A percentile compares a stretch with the other conserved stretches of the same genome.
These are phyloP conservation scores for Micropoecilia bifurca DNA, from an alignment of 2,797 vertebrate species.

Conservation along the genomic window DNA sequence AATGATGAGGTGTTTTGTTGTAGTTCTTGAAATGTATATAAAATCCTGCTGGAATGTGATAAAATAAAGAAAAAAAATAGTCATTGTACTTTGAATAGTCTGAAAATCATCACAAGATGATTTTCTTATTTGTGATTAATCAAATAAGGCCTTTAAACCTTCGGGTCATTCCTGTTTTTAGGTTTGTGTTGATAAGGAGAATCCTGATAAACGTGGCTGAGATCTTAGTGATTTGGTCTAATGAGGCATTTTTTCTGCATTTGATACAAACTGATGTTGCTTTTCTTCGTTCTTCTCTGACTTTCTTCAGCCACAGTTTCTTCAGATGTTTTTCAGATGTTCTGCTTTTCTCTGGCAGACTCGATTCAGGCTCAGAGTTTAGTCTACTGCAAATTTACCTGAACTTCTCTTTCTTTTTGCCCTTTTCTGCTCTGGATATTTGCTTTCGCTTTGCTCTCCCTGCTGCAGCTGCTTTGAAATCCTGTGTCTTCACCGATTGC, in stretches of 20 bases:
- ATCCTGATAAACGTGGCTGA: no score
- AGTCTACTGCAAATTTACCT: not conserved
- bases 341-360: not conserved
- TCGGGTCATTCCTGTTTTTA: not conserved
- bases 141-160: not conserved
- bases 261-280: not conserved
- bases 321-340: not conserved
- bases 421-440: not conserved
- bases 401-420: not conserved
- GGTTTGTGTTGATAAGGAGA: not conserved
- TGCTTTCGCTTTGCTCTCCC: not conserved
- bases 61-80: not conserved
- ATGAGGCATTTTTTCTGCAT: not conserved
- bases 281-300: not conserved
- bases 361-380: not conserved
- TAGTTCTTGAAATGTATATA: not conserved
- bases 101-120: not conserved
- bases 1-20: not conserved
- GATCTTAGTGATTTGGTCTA: not conserved
- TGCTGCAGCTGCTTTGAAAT: not conserved
- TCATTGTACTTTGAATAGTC: not conserved
- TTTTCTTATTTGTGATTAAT: not conserved
- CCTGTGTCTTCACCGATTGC: not conserved
- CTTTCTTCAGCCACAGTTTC: not conserved
- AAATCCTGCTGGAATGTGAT: not conserved